Evolutionary conservation across 1,140 invertebrate genomes (phyloP), one percentile per base, ranked within the genome.

Genomic region (Steinernema khuongi): DNA sequence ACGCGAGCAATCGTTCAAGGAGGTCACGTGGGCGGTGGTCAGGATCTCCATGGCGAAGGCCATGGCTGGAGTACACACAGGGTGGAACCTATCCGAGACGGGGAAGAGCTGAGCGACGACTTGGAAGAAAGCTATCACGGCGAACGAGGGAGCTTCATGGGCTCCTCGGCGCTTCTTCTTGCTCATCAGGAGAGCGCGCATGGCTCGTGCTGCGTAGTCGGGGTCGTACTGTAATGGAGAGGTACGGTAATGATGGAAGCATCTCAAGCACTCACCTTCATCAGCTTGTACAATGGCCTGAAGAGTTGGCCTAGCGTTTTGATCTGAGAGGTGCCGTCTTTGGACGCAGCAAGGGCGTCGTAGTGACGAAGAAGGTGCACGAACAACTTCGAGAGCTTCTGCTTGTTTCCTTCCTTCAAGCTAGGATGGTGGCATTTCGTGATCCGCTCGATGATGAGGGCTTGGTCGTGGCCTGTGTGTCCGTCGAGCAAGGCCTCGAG

Each of bases 331-430:
- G 30, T 31, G 0, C 36, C 73, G 26, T 70, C 26, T 28, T 71
- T 66, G 44, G 72, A 31, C 18, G 68, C 50, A 1, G 75, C 26
- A 22, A 68, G 70, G 19, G 73, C 72, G 29, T 78, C 76, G 31
- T 68, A 78, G 36, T 32, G 60, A 22, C 77, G 33, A n/a, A 79
- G 32, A 29, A 60, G 36, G 43, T 71, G 72, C 1, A 79, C 50
- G 29, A 79, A 79, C 4, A 79, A 32, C 33, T 75, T 79, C 17
- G 70, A 70, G 30, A 79, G 30, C 1, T 41, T 1, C 7, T 79
- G 69, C 32, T 79, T 79, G 43, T 79, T 79, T 18, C 78, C 78
- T n/a, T 74, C 76, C 72, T 79, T 78, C 1, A 79, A 69, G 50
- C 77, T 74, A 17, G 77, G 77, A 78, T 78, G 77, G 30, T 78